Base-by-base conservation (phyloP, 2,888 invertebrate species). In the Parochlus steinenii region DNA sequence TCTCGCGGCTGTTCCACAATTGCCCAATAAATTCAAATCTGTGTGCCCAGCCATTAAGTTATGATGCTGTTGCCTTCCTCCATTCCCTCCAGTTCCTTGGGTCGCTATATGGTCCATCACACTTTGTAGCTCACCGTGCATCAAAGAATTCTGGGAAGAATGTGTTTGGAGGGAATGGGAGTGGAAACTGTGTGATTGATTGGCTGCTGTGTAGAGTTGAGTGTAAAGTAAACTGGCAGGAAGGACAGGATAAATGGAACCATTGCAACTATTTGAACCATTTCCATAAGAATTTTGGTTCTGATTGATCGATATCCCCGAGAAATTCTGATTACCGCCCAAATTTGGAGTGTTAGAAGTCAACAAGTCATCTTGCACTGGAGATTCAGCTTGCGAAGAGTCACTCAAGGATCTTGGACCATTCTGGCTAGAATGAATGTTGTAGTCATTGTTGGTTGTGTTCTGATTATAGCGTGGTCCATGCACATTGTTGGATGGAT, bases 201-300 rank as follows among this genome's bases (percentile, higher is more conserved):
- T 78, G 26, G 78, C 78, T 1, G 78, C 78, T 4, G 81, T 79
- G 47, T 83, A 83, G 14, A 83, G 56, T 51, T 85, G 85, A 6
- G 83, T 83, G 57, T 85, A 86, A 3, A 86, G 62, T 42, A 85
- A 61, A 47, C 83, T 83, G 2, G 77, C 77, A 3, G 85, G 85
- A 22, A 85, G 58, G 4, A 83, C 83, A 1, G 79, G 80, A 48
- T 78, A 78, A 1, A 77, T 53, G 0, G 77, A 76, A 44, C 76
- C 75, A 54, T 77, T 77, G 49, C 74, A 77, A 46, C 72, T 75
- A 44, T 52, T 52, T 1, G 50, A 48, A 2, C 49, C 42, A 47
- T 16, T 40, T 25, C 72, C 71, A 24, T 69, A 64, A 7, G 58
- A 47, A 32, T 59, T 58, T 16, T 69, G 57, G 39, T 68, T 65